Evolutionary conservation across 1,140 invertebrate species (phyloP), one percentile per base, ranked within the genome.

Genomic region (Plodia interpunctella): DNA sequence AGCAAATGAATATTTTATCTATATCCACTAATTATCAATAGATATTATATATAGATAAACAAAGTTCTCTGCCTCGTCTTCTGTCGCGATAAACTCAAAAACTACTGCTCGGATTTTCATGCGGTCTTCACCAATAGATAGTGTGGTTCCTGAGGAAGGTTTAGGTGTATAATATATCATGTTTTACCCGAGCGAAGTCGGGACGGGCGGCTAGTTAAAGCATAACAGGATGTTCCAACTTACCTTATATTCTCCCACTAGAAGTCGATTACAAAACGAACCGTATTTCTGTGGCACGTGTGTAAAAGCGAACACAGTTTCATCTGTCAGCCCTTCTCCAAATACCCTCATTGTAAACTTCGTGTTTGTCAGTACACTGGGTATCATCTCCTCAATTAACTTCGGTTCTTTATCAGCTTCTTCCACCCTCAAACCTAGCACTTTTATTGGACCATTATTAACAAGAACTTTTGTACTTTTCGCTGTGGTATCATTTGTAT

Each of bases 291-390:
- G 91, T 0, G 68, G 62, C 13, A 88, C 74, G 50, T 92, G 90
- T 0, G 95, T 97, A 65, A 97, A 95, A 0, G 93, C 92, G 38
- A 97, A 92, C 2, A 92, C 71, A 0, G 95, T 95, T 44, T 92
- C 78, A 19, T 92, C 79, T 0, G 91, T 93, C 56, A 97, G 92
- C 5, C 93, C 93, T 32, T 75, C 77, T 0, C 96, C 96, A 73
- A 96, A 97, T 30, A 97, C 60, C 17, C 87, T 76, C 38, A 97
- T 76, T 0, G 79, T 87, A 52, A 93, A 91, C 13, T 80, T 66
- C 0, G 80, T 88, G 5, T 92, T 90, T 0, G 91, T 90, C 20
- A 95, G 72, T 35, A 96, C 91, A 66, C 90, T 90, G 0, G 94
- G 94, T 30, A 95, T 90, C 21, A 94, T 93, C 13, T 91, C 88